Base-by-base conservation (phyloP, 2,113 vertebrate species). In the Barbus barbus region DNA sequence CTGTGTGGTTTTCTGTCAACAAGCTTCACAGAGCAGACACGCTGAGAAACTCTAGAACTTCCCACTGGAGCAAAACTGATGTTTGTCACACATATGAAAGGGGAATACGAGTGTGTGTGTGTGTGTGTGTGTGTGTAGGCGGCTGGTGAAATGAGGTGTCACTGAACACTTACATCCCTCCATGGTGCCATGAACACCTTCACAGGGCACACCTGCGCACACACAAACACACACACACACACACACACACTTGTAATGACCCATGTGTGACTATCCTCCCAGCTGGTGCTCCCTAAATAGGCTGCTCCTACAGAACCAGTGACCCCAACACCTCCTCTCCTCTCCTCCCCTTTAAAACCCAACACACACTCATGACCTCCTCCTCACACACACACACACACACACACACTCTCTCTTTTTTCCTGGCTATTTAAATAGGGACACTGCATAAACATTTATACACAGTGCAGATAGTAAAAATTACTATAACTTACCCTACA, bases 121-220 rank as follows among this genome's bases (percentile, higher is more conserved):
- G 31, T 76, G 77, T 71, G 77, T 46, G 82, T 58, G 63, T 58
- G 41, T 38, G 38, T 84, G 82, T 75, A 56, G 75, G 67, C 11
- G 75, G 63, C 56, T 79, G 58, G 80, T 73, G 80, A 83, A 79
- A 78, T 69, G 86, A 85, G 80, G 84, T 87, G 84, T 83, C 78
- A 79, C 82, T 58, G 67, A 86, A 31, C 71, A 78, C 75, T 83
- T 74, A 53, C 76, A 78, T 84, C 82, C 73, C 75, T 58, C 79
- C 80, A 77, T 83, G 75, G 44, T 78, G 83, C 83, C 60, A 82
- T 83, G 65, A 63, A 83, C 51, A 48, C 84, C 56, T 81, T 65
- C 48, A 82, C 76, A 72, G 77, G 82, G 86, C 83, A 81, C 88
- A 89, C 88, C 88, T 89, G 85, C 81, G 60, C 78, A 81, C 26